Evolutionary conservation across 1,140 invertebrate species (phyloP).

Genomic region (Stenopsyche tienmushanensis): DNA sequence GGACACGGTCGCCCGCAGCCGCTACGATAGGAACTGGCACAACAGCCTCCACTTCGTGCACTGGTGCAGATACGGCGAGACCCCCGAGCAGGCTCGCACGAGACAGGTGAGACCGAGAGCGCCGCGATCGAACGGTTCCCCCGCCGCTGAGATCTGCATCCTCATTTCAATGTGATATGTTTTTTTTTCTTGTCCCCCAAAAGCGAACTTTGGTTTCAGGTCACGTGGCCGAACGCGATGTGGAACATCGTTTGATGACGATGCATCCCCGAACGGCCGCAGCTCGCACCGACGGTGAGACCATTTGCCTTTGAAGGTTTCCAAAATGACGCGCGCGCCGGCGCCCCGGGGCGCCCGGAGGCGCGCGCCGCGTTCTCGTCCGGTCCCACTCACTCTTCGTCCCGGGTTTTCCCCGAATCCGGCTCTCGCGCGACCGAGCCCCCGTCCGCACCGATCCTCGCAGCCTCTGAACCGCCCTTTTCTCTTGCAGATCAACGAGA

Average conservation of each 20-base stretch:
- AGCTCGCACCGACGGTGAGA: slow-evolving; percentile 39
- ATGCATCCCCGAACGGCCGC: slow-evolving; percentile 33
- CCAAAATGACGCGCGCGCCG: background rate
- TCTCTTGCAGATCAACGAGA: slow-evolving; percentile 64
- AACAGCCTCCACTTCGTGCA: slow-evolving; percentile 69
- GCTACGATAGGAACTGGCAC: slow-evolving; percentile 63
- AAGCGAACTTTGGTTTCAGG: slow-evolving; percentile 41
- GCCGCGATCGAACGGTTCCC: background rate
- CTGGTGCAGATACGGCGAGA: slow-evolving; percentile 66
- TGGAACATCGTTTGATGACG: slow-evolving; percentile 42
- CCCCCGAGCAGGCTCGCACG: slow-evolving; percentile 62
- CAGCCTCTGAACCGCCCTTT: no score
- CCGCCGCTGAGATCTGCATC: background rate
- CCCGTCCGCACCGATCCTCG: no score
- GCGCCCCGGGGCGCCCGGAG: no score
- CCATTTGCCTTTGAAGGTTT: slow-evolving; percentile 37
- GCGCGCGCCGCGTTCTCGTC: no score
- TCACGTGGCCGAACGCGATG: slow-evolving; percentile 39
- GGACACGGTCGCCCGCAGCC: slow-evolving; percentile 56
- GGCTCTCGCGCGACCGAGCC: no score
- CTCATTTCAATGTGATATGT: slow-evolving; percentile 15
- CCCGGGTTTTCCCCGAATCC: no score
- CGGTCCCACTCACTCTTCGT: no score
- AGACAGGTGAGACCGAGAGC: slow-evolving; percentile 57
- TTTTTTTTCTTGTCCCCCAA: slow-evolving; percentile 37